Evolutionary conservation across 1,140 invertebrate species (phyloP).

Genomic region (Propsilocerus akamusi): DNA sequence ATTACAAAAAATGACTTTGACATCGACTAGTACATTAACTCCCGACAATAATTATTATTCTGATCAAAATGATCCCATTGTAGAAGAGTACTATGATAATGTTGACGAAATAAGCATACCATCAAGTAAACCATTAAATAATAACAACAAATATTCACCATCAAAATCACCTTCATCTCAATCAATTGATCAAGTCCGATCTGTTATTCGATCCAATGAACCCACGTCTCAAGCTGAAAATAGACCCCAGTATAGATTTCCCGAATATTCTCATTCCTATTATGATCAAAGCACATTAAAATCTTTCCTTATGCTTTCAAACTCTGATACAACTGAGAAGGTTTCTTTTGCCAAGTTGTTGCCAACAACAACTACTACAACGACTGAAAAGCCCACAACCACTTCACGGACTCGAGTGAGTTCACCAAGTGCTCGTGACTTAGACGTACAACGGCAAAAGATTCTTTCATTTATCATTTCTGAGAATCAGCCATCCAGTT

Average conservation of each 20-base stretch:
- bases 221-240: background rate
- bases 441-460: conserved; percentile 10
- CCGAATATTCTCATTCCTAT: background rate
- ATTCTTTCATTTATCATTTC: conserved; percentile 18
- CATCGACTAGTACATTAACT: conserved; percentile 4
- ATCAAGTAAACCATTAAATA: background rate
- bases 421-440: conserved; percentile 10
- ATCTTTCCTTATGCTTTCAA: conserved; percentile 10
- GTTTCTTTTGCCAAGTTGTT: conserved; percentile 9
- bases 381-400: conserved; percentile 16
- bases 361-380: conserved; percentile 10
- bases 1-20: conserved; percentile 5
- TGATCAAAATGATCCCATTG: conserved; percentile 6
- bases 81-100: conserved; percentile 2
- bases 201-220: background rate
- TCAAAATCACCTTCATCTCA: background rate
- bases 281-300: conserved; percentile 5
- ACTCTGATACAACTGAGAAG: conserved; percentile 11
- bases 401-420: conserved; percentile 10
- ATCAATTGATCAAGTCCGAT: background rate
- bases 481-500: conserved; percentile 19
- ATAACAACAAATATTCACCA: background rate
- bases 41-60: conserved; percentile 13
- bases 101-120: background rate
- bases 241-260: background rate